These are phyloP conservation scores for Drosophila aff. DNA, from an alignment of 1,140 invertebrate species.

Conservation along the genomic window DNA sequence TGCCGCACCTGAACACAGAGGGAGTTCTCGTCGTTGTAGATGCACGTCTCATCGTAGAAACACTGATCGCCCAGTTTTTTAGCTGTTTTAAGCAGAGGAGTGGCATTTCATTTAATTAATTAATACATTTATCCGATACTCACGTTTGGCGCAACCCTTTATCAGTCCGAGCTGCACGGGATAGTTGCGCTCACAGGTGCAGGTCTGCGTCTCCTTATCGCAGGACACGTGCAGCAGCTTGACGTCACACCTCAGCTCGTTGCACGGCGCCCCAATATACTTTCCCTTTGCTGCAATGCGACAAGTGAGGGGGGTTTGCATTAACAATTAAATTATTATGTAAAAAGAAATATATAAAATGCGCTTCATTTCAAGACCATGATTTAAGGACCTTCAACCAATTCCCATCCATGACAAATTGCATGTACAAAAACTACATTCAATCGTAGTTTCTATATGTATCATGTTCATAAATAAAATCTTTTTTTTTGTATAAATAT, in stretches of 20 bases:
- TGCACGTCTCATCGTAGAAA: slow-evolving; percentile 92
- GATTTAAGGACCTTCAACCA: neutral
- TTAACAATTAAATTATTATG: slow-evolving; percentile 5
- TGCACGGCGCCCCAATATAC: slow-evolving; percentile 91
- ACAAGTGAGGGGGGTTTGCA: slow-evolving; percentile 14
- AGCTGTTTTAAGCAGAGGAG: slow-evolving; percentile 85
- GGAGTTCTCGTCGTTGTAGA: slow-evolving; percentile 91
- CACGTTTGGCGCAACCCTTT: slow-evolving; percentile 93
- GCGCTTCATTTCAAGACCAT: neutral
- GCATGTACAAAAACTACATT: neutral
- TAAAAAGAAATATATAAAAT: too few relatives aligned
- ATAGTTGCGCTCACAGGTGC: slow-evolving; percentile 92
- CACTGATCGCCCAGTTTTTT: slow-evolving; percentile 93
- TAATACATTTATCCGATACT: slow-evolving; percentile 77
- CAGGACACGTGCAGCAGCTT: slow-evolving; percentile 91
- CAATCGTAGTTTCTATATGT: neutral
- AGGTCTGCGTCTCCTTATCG: slow-evolving; percentile 88
- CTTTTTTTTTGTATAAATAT: slow-evolving; percentile 6
- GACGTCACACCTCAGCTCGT: slow-evolving; percentile 89
- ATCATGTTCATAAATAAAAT: neutral
- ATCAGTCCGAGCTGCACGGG: slow-evolving; percentile 90
- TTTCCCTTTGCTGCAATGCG: slow-evolving; percentile 87
- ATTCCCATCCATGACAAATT: neutral
- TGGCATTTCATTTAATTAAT: neutral
- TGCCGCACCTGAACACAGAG: slow-evolving; percentile 93